Evolutionary conservation across 1,140 invertebrate genomes (phyloP).

Genomic region (Sesamia nonagrioides): DNA sequence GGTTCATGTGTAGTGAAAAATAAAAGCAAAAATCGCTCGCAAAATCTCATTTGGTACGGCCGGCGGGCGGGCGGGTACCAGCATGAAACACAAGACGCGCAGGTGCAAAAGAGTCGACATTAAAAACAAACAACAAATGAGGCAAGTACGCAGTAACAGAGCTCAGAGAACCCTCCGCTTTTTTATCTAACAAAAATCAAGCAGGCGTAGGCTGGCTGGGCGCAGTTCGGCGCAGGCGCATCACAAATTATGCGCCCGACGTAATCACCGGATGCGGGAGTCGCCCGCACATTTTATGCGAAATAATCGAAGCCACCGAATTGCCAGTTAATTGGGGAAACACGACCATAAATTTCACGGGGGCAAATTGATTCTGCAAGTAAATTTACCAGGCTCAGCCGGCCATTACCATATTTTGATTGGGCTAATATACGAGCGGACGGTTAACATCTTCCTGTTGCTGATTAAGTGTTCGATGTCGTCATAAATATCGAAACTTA

Average conservation of each 20-base stretch:
- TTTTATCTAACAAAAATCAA: slow-evolving; percentile 84
- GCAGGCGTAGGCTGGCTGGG: slow-evolving; percentile 65
- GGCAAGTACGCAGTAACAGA: slow-evolving; percentile 56
- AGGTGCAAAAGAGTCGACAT: slow-evolving; percentile 78
- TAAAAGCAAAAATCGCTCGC: slow-evolving; percentile 59
- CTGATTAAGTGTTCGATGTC: slow-evolving; percentile 63
- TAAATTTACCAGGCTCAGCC: slow-evolving; percentile 56
- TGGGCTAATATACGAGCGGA: slow-evolving; percentile 74
- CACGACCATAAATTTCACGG: slow-evolving; percentile 79
- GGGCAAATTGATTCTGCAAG: slow-evolving; percentile 79
- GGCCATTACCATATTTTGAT: slow-evolving; percentile 83
- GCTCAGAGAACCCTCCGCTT: slow-evolving; percentile 68
- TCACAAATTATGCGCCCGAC: slow-evolving; percentile 82
- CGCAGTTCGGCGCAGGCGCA: slow-evolving; percentile 75
- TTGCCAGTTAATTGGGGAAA: slow-evolving; percentile 84
- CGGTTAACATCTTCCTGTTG: slow-evolving; percentile 73
- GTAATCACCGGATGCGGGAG: slow-evolving; percentile 86
- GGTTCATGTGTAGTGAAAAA: slow-evolving; percentile 50
- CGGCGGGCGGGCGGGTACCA: slow-evolving; percentile 52
- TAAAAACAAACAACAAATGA: slow-evolving; percentile 80
- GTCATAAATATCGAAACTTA: slow-evolving; percentile 70
- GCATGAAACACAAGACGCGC: slow-evolving; percentile 72
- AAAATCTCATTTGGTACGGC: slow-evolving; percentile 68
- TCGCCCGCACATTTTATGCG: slow-evolving; percentile 83
- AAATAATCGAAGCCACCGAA: slow-evolving; percentile 86